phyloP scores from a whole-genome alignment of 2,797 vertebrate species.

The Benthosema pterotum region DNA sequence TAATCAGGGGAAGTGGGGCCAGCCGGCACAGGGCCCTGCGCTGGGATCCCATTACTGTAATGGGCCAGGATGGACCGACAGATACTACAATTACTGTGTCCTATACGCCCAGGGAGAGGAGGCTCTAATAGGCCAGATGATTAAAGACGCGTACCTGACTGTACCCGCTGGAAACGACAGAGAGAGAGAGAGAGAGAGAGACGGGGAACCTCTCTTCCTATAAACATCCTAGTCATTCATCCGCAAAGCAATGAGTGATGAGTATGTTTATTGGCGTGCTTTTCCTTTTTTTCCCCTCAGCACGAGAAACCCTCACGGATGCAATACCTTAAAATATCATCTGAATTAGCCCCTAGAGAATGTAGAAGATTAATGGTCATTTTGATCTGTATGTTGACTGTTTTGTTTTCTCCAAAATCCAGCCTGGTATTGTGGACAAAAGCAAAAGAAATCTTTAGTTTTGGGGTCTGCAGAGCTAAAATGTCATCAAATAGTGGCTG shows the following conservation, averaged over 20 bases:
- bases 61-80: constrained; percentile 53
- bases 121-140: constrained; percentile 43
- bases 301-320: constrained; percentile 34
- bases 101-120: constrained; percentile 32
- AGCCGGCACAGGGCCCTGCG: constrained; percentile 36
- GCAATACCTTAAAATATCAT: too few species aligned
- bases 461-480: too few species aligned
- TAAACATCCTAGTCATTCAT: constrained; percentile 48
- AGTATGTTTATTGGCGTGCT: constrained; percentile 29
- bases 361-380: too few species aligned
- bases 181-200: constrained; percentile 36
- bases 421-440: too few species aligned
- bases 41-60: constrained; percentile 68
- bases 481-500: too few species aligned
- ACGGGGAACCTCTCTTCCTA: constrained; percentile 33
- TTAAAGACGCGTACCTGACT: constrained; percentile 67
- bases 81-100: constrained; percentile 61
- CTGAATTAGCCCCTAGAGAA: too few species aligned
- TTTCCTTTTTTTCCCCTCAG: constrained; percentile 10
- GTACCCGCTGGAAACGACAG: constrained; percentile 28
- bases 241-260: constrained; percentile 38
- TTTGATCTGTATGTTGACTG: too few species aligned
- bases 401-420: too few species aligned
- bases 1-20: constrained; percentile 57
- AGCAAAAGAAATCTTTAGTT: too few species aligned